A percentile compares a stretch with the other conserved stretches of the same genome.
Conservation (phyloP, 2,888 invertebrate species). For the Cerastis leucographa region DNA sequence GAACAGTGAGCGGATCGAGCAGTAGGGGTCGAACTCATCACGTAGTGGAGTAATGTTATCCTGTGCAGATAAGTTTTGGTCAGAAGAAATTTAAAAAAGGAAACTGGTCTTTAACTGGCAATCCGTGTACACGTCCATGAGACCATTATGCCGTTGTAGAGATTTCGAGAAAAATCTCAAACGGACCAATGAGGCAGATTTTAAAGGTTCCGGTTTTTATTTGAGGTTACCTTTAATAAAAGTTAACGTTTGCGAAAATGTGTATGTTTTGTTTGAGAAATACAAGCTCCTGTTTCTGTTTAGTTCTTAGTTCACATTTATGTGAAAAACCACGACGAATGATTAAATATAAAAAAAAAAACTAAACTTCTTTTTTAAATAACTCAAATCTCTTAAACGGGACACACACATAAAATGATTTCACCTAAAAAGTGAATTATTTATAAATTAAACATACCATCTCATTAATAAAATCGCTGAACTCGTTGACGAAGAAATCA, state of each 20-base stretch:
- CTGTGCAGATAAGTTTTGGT: conserved; percentile 58
- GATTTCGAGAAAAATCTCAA: background rate
- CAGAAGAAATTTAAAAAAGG: background rate
- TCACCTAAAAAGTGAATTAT: background rate
- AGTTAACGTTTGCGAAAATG: background rate
- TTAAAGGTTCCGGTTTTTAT: background rate
- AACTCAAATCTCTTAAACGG: background rate
- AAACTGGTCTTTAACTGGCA: background rate
- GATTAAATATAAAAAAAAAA: background rate
- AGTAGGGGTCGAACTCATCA: conserved; percentile 69
- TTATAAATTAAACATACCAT: conserved; percentile 74
- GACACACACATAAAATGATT: background rate
- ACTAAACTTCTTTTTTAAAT: background rate
- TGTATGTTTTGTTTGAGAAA: background rate
- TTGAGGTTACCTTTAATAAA: background rate
- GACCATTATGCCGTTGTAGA: background rate
- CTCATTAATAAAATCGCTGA: conserved; percentile 70
- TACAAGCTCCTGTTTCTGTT: background rate
- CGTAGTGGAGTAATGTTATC: conserved; percentile 67
- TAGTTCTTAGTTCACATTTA: background rate
- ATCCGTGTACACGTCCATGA: background rate
- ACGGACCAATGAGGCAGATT: background rate
- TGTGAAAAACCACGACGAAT: background rate
- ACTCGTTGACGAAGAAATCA: conserved; percentile 70
- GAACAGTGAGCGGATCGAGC: conserved; percentile 72